Evolutionary conservation across 2,797 vertebrate genomes (phyloP).

Genomic region (Taeniopygia guttata): DNA sequence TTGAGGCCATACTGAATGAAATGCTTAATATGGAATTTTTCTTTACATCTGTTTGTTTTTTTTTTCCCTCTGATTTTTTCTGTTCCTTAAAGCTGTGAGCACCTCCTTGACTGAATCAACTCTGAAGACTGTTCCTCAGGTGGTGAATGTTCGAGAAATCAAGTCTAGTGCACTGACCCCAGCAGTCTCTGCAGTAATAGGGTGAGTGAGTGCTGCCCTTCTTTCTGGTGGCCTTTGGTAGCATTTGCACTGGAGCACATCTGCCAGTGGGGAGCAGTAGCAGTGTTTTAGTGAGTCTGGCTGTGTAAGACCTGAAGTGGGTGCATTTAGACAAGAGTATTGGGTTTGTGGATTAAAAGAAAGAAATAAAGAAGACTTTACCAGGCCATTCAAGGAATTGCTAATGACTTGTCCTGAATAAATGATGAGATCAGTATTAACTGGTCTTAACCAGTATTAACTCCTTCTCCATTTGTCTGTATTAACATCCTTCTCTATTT

Average conservation of each 20-base stretch:
- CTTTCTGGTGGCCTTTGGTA: not conserved
- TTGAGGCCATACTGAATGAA: not conserved
- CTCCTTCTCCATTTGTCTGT: not conserved
- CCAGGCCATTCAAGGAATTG: not conserved
- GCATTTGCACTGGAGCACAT: not conserved
- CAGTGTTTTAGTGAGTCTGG: not conserved
- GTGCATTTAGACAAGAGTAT: not conserved
- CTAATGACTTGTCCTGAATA: not conserved
- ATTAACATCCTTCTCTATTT: constrained; percentile 3
- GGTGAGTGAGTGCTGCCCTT: constrained; percentile 75
- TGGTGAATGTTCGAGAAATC: constrained; percentile 89
- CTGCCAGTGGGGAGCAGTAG: constrained; percentile 38
- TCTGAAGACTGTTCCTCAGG: constrained; percentile 89
- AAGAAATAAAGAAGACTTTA: not conserved
- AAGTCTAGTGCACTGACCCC: constrained; percentile 74
- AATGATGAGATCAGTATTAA: not conserved
- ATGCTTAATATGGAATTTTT: not conserved
- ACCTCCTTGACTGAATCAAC: constrained; percentile 87
- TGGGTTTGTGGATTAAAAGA: not conserved
- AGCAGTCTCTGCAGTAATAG: constrained; percentile 70
- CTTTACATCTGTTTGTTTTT: not conserved
- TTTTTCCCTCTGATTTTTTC: fast-evolving
- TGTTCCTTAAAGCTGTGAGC: constrained; percentile 58
- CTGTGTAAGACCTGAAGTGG: not conserved
- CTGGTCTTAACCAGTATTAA: too few species aligned